Evolutionary conservation across 2,113 vertebrate genomes (phyloP).

Genomic region (Elephantulus edwardii): DNA sequence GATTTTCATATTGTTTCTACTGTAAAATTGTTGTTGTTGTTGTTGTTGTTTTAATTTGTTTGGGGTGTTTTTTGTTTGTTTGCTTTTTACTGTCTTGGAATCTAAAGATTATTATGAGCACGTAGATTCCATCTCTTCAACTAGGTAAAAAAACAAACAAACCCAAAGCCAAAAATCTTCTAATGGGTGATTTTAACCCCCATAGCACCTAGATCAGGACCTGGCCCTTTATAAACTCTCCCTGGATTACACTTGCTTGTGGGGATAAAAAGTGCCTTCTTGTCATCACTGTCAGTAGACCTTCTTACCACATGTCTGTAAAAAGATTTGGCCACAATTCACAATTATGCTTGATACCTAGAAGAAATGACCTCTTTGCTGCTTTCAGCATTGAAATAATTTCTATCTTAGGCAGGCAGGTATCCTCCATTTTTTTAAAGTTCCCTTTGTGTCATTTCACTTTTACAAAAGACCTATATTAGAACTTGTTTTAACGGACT

Average conservation of each 20-base stretch:
- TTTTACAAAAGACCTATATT: too few species aligned
- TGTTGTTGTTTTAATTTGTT: too few species aligned
- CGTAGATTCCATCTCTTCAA: neutral
- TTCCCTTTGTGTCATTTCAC: too few species aligned
- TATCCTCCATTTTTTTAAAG: too few species aligned
- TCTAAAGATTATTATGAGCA: neutral
- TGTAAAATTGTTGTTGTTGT: conserved; percentile 17
- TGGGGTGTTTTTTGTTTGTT: too few species aligned
- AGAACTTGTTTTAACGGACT: too few species aligned
- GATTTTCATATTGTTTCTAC: neutral
- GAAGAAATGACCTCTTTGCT: conserved; percentile 1
- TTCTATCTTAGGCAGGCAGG: neutral
- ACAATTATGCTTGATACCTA: neutral
- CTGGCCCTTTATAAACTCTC: neutral
- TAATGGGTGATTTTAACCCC: neutral
- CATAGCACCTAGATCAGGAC: neutral
- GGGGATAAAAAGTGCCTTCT: neutral
- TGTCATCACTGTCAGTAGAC: neutral
- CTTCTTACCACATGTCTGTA: too few species aligned
- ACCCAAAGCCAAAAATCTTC: too few species aligned
- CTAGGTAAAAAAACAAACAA: neutral
- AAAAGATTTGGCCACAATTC: neutral
- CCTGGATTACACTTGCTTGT: neutral
- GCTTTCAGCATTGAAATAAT: neutral
- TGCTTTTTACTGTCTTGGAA: too few species aligned